Conservation (phyloP, 2,888 invertebrate genomes). For the Yponomeuta evonymella region DNA sequence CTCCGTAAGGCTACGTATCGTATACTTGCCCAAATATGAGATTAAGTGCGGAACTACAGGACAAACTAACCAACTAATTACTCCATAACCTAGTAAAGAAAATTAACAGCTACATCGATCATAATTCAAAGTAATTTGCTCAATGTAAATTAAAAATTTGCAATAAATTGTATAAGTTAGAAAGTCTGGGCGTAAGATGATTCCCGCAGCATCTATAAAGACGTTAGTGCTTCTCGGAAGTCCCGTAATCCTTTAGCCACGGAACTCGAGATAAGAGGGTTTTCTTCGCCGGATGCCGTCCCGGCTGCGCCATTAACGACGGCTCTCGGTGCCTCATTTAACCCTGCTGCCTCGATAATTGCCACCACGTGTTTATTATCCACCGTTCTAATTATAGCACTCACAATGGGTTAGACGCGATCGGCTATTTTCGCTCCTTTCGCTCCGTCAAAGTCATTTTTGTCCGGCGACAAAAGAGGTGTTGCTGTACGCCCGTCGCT, state of each 20-base stretch:
- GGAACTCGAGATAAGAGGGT: slow-evolving; percentile 34
- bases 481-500: slow-evolving; percentile 67
- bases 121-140: not conserved
- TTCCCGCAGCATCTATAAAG: slow-evolving; percentile 31
- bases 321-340: slow-evolving; percentile 72
- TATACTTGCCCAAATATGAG: no score
- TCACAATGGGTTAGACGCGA: slow-evolving; percentile 74
- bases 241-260: slow-evolving; percentile 47
- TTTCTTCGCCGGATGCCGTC: slow-evolving; percentile 60
- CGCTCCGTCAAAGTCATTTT: slow-evolving; percentile 69
- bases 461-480: slow-evolving; percentile 67
- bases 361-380: slow-evolving; percentile 75
- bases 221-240: slow-evolving; percentile 48
- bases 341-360: slow-evolving; percentile 72
- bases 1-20: not conserved
- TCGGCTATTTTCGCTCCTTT: slow-evolving; percentile 66
- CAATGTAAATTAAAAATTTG: not conserved
- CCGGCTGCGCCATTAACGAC: slow-evolving; percentile 66
- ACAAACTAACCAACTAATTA: no score
- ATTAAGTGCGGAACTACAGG: no score
- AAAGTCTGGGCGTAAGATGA: slow-evolving; percentile 27
- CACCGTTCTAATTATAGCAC: slow-evolving; percentile 68
- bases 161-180: not conserved
- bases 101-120: not conserved
- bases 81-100: not conserved